These are phyloP conservation scores for Hormiphora californensis DNA, from an alignment of 37 sponge, comb jelly and placozoan genomes.

Conservation along the genomic window DNA sequence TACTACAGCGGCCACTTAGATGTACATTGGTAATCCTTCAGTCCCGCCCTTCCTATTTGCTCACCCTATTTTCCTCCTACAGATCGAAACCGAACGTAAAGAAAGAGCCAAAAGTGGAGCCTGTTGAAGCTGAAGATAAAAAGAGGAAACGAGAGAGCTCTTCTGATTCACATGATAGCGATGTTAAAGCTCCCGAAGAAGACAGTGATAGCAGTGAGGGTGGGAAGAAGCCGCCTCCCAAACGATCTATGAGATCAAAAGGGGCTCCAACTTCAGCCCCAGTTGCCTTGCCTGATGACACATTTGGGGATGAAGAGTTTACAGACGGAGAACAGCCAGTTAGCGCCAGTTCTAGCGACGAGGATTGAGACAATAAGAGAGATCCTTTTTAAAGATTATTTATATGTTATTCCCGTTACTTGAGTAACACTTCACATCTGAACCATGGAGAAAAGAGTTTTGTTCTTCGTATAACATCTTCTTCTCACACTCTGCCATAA, in stretches of 20 bases:
- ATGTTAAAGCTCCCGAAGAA: neutral
- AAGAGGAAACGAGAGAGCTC: conserved; percentile 23
- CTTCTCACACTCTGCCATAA: too few species aligned
- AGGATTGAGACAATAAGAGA: neutral
- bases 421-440: too few species aligned
- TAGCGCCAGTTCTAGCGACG: neutral
- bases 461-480: too few species aligned
- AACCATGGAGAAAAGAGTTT: too few species aligned
- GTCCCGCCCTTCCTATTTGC: too few species aligned
- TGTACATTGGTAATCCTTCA: too few species aligned
- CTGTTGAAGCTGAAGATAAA: neutral
- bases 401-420: too few species aligned
- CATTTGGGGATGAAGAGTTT: conserved; percentile 42
- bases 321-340: conserved; percentile 21
- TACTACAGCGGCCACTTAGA: too few species aligned
- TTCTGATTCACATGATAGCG: conserved; percentile 17
- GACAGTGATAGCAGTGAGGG: neutral
- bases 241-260: conserved; percentile 13
- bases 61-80: neutral
- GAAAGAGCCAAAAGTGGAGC: neutral
- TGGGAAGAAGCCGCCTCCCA: conserved; percentile 5
- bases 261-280: neutral
- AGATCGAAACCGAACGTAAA: neutral
- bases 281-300: conserved; percentile 14
- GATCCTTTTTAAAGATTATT: too few species aligned